These are phyloP conservation scores for Gopherus flavomarginatus DNA, from an alignment of 2,113 vertebrate species.

Conservation along the genomic window DNA sequence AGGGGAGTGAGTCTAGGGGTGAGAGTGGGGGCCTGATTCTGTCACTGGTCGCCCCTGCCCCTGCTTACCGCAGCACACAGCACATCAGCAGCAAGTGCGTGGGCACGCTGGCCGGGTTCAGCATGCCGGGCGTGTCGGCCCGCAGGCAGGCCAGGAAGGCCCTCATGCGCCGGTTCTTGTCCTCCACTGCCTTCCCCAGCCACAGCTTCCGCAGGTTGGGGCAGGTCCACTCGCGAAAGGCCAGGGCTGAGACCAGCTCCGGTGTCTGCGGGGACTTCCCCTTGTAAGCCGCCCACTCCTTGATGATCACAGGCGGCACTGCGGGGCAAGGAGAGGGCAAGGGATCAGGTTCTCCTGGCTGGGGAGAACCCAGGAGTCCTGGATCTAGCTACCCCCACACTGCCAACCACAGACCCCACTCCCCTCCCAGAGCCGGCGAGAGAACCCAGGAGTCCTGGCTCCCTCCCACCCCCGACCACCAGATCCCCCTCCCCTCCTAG, in stretches of 20 bases:
- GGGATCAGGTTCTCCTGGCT: neutral
- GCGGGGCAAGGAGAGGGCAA: neutral
- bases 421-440: neutral
- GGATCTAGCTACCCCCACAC: rapidly evolving
- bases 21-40: too few relatives aligned
- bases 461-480: neutral
- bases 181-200: conserved; percentile 92
- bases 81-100: conserved; percentile 95
- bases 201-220: conserved; percentile 92
- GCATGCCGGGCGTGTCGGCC: conserved; percentile 91
- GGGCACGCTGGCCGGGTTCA: conserved; percentile 91
- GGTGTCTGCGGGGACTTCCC: conserved; percentile 93
- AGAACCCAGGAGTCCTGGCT: neutral
- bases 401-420: neutral
- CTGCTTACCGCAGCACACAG: conserved; percentile 89
- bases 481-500: too few relatives aligned
- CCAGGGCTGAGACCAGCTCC: conserved; percentile 90
- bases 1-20: too few relatives aligned
- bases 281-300: conserved; percentile 94
- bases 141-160: conserved; percentile 93
- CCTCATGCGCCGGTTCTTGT: conserved; percentile 91
- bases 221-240: conserved; percentile 94
- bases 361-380: neutral
- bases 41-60: too few relatives aligned
- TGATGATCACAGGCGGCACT: conserved; percentile 93